A percentile compares a stretch with the other conserved stretches of the same genome.
These are phyloP conservation scores for Rotaria socialis DNA, from an alignment of 2,888 invertebrate genomes.

Conservation along the genomic window DNA sequence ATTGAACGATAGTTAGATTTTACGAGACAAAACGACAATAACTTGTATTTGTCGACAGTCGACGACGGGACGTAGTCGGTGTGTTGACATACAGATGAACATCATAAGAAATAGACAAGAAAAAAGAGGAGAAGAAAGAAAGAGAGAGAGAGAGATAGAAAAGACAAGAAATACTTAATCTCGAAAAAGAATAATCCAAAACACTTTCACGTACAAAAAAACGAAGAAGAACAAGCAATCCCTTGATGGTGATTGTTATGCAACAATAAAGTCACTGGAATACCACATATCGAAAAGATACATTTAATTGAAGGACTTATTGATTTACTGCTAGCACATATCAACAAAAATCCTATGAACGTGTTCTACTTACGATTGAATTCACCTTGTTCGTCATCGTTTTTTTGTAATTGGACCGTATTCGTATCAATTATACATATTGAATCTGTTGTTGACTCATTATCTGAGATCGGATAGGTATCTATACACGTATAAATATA, in stretches of 20 bases:
- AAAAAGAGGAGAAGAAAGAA: not conserved
- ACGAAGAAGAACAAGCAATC: not conserved
- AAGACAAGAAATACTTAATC: not conserved
- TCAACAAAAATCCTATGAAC: not conserved
- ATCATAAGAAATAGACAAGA: conserved; percentile 12
- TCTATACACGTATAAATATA: not conserved
- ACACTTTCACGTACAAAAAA: conserved; percentile 8
- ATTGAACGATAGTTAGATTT: not conserved
- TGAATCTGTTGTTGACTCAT: conserved; percentile 32
- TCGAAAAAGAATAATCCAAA: not conserved
- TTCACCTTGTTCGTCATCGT: not conserved
- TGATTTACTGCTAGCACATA: not conserved
- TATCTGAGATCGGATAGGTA: conserved; percentile 36
- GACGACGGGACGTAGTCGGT: conserved; percentile 16
- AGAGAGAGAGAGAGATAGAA: not conserved
- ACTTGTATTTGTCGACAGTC: not conserved
- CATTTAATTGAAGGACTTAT: conserved; percentile 11
- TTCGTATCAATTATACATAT: not conserved
- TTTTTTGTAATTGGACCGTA: not conserved
- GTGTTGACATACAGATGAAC: conserved; percentile 15
- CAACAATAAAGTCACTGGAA: not conserved
- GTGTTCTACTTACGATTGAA: conserved; percentile 23
- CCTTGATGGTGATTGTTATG: not conserved
- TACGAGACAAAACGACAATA: not conserved
- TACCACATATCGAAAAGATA: not conserved